Base-by-base conservation (phyloP, 2,888 invertebrate species). In the Lasioglossum morio region DNA sequence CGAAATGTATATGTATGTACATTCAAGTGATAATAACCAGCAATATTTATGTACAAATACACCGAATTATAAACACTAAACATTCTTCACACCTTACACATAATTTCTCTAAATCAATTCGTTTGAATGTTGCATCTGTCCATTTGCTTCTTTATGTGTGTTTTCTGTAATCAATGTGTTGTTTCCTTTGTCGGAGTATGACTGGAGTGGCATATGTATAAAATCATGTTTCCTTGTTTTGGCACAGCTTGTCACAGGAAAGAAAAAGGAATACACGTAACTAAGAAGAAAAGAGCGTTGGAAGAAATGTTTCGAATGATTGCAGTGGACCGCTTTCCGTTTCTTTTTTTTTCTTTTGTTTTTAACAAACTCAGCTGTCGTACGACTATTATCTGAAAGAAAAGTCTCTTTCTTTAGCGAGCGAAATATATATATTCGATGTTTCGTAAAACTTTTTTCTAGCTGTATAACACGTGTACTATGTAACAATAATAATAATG, bases 11-110 rank as follows among this genome's bases (percentile, higher is more conserved):
- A 94, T 92, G 92, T 94, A 94, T 94, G 92, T 93, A 94, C 94
- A 94, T 93, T 92, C 91, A 94, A 90, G 91, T 92, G 90, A 91
- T 93, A 94, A 93, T 93, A 94, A 94, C 93, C 92, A 92, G 91
- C 92, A 91, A 87, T 92, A 87, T 91, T 92, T 95, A 95, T 95
- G 93, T 95, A 94, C 94, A 94, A 93, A 91, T 94, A 95, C 94
- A 94, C 91, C 92, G 92, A 94, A 93, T 94, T 94, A 94, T 94
- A 94, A 94, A 94, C 91, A 93, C 88, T 92, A 92, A 93, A 92
- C 89, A 91, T 91, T 92, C 89, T 90, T 88, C 92, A 89, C 91
- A 92, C 81, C 89, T 92, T 93, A 92, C 89, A 90, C 87, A 89
- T 90, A 90, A 89, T 85, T 88, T n/a, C 77, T 80, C 88, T 91